Evolutionary conservation across 92 coral and sea anemone species (phyloP), one percentile per base, ranked within the genome.

Genomic region (Pocillopora meandrina): DNA sequence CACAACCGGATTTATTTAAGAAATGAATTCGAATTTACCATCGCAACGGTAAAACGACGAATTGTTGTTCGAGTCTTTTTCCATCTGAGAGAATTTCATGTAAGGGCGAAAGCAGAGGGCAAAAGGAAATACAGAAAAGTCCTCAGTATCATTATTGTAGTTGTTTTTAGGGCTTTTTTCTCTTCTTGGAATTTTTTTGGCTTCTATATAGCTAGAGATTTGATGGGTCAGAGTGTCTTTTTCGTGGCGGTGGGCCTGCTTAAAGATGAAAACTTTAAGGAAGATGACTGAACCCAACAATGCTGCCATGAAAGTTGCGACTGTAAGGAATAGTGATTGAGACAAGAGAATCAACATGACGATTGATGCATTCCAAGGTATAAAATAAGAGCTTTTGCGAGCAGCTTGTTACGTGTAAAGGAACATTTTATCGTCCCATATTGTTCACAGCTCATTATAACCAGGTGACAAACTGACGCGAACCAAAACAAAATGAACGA

Each of bases 121-220:
- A 63, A 31, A 65, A 79, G 65, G 15, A 77, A 57, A 60, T 34
- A 56, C 49, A 60, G 55, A 49, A 18, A 21, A 60, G 61, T 21
- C 36, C 3, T 19, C 26, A 60, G 21, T 77, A 77, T 1, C 23
- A 77, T 35, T 61, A 35, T 70, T 6, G 74, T 70, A 12, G 56
- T 70, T 36, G 36, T n/a, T 36, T 70, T 70, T 16, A 70, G 36
- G n/a, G 74, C 74, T 70, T 70, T 70, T 21, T 14, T 70, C n/a
- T 70, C 74, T 21, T 36, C 0, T 70, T 70, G 4, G 36, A 70
- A 70, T 26, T 26, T 26, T 26, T 70, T 70, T 70, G 13, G 56
- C 74, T 70, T 21, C 17, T 52, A 56, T 23, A 52, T 70, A n/a
- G 55, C 7, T 11, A 21, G 23, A 36, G 36, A 70, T 21, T 36